Percentiles rank a stretch among this genome's conserved stretches.
Evolutionary conservation across 2,113 vertebrate species (phyloP).

Genomic region (Chaetodon auriga): DNA sequence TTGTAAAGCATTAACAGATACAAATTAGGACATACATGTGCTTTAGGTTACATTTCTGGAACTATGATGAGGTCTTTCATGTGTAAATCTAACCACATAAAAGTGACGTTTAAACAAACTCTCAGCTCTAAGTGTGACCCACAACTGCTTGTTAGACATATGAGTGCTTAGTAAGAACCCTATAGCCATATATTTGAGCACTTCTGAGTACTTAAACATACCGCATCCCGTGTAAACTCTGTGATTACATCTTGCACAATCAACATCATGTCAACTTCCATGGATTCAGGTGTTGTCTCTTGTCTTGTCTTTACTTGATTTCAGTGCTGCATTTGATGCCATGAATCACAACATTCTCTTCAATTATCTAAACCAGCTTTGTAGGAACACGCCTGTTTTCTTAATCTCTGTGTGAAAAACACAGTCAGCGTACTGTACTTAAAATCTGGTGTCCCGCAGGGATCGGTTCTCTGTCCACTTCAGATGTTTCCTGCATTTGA

Average conservation of each 20-base stretch:
- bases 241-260: slow-evolving; percentile 28
- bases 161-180: background rate
- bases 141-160: background rate
- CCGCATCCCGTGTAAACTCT: background rate
- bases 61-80: background rate
- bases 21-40: background rate
- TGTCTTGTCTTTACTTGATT: slow-evolving; percentile 32
- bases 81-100: background rate
- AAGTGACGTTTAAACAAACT: background rate
- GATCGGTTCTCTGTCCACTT: background rate
- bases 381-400: slow-evolving; percentile 2
- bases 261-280: background rate
- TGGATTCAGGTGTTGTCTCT: slow-evolving; percentile 2
- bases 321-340: background rate
- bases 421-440: too few species aligned
- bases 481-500: background rate
- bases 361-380: background rate
- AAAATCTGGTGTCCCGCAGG: background rate
- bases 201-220: background rate
- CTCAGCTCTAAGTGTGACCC: background rate
- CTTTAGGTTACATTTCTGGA: background rate
- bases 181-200: background rate
- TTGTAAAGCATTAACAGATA: background rate
- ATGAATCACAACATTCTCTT: background rate
- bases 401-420: background rate